Percentiles rank a stretch among this genome's conserved stretches.
Evolutionary conservation across 2,888 invertebrate genomes (phyloP).

Genomic region (Drosophila paranaensis): DNA sequence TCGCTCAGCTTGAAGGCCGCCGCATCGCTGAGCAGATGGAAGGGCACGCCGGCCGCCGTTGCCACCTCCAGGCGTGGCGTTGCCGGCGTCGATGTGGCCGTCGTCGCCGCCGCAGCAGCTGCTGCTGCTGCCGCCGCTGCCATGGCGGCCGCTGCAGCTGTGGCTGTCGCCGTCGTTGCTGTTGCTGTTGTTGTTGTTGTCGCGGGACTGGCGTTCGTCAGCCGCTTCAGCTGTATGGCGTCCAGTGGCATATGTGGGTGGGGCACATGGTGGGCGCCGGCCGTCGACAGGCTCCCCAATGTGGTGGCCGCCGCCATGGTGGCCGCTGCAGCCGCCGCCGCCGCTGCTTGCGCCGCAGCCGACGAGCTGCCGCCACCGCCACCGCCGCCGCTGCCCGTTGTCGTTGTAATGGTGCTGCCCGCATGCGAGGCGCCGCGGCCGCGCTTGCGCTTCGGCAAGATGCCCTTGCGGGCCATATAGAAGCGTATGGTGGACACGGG

Average conservation of each 20-base stretch:
- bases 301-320: constrained; percentile 60
- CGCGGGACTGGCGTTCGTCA: constrained; percentile 25
- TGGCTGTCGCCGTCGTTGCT: neutral
- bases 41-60: constrained; percentile 64
- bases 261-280: constrained; percentile 47
- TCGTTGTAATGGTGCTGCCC: constrained; percentile 64
- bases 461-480: constrained; percentile 95
- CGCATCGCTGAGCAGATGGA: constrained; percentile 73
- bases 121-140: constrained; percentile 11
- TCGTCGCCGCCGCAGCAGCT: constrained; percentile 16
- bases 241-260: constrained; percentile 39
- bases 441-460: constrained; percentile 91
- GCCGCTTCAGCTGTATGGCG: constrained; percentile 47
- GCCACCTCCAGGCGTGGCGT: constrained; percentile 57
- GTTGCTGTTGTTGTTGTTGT: neutral
- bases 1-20: constrained; percentile 68
- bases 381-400: constrained; percentile 43
- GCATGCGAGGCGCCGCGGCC: constrained; percentile 88
- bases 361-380: constrained; percentile 16
- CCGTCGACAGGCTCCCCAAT: constrained; percentile 47
- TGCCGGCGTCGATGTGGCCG: neutral
- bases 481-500: constrained; percentile 94
- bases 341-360: constrained; percentile 34
- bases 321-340: constrained; percentile 48
- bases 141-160: neutral